These are phyloP conservation scores for Nasua narica DNA, from an alignment of 2,797 vertebrate species.

Conservation along the genomic window DNA sequence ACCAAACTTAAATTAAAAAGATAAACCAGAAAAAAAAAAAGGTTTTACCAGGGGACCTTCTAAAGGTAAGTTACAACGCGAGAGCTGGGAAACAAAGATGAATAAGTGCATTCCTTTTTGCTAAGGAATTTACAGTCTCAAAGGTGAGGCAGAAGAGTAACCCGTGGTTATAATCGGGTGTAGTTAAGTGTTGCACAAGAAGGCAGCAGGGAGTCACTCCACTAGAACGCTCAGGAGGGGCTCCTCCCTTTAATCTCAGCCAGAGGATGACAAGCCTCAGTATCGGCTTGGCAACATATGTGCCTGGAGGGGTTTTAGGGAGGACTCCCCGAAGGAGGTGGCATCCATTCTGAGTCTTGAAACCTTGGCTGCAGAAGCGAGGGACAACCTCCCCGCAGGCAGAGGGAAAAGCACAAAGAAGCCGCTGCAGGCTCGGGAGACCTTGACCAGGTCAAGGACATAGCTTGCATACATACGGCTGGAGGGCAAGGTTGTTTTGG, in stretches of 20 bases:
- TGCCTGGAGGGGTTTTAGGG: not conserved
- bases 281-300: not conserved
- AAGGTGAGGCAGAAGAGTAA: slow-evolving; percentile 60
- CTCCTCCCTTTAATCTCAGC: not conserved
- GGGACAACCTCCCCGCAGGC: not conserved
- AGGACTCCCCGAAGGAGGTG: not conserved
- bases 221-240: not conserved
- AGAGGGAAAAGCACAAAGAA: not conserved
- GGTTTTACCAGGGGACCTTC: not conserved
- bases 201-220: not conserved
- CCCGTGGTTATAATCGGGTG: not conserved
- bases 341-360: not conserved
- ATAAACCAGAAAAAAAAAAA: not conserved
- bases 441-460: not conserved
- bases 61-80: not conserved
- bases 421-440: not conserved
- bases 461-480: not conserved
- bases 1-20: not conserved
- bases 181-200: slow-evolving; percentile 47
- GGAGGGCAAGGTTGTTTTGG: not conserved
- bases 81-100: slow-evolving; percentile 1
- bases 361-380: not conserved
- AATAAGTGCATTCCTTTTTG: slow-evolving; percentile 51
- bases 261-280: not conserved
- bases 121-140: slow-evolving; percentile 56